Evolutionary conservation across 2,797 vertebrate genomes (phyloP), one percentile per base, ranked within the genome.

Genomic region (Peromyscus melanophrys): DNA sequence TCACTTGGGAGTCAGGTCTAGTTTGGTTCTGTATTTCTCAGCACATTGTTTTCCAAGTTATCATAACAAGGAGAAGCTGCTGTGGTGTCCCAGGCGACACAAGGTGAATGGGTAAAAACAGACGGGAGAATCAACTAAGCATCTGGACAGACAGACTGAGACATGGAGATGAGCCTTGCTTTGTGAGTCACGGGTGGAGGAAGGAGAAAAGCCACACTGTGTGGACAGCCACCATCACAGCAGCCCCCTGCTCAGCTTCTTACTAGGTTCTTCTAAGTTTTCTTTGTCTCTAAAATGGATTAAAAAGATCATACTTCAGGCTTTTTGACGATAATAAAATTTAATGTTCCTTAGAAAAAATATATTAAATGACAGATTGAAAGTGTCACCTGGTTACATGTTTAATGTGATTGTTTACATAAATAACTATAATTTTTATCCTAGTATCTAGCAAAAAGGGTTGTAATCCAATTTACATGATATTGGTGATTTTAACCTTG

Each of bases 1-100:
- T 97, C 98, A 98, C 81, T 92, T 57, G 67, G 86, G 91, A 96
- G 95, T 96, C 96, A 96, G 73, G 71, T 97, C 92, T 93, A 0
- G 0, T 80, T 94, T 96, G 91, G 75, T 92, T 84, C 95, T 75
- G 14, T 95, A 90, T 96, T 59, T 67, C 81, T 43, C 52, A 57
- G 52, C 52, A 63, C 97, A 97, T 92, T 73, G 73, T 73, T 96
- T 37, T 63, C 31, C 94, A 57, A 96, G 77, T 80, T 76, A 34
- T 46, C 96, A 84, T 80, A 86, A 71, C 49, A 96, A 93, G 43
- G 83, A 93, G 23, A 46, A 40, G 77, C 49, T 95, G 95, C 95
- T 84, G 17, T 16, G 76, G 34, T 76, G 81, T 12, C 73, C 49
- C 4, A 49, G 34, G 5, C 52, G 95, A 89, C 52, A 85, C 49